Evolutionary conservation across 2,888 invertebrate genomes (phyloP).

Genomic region (Pecten maximus): DNA sequence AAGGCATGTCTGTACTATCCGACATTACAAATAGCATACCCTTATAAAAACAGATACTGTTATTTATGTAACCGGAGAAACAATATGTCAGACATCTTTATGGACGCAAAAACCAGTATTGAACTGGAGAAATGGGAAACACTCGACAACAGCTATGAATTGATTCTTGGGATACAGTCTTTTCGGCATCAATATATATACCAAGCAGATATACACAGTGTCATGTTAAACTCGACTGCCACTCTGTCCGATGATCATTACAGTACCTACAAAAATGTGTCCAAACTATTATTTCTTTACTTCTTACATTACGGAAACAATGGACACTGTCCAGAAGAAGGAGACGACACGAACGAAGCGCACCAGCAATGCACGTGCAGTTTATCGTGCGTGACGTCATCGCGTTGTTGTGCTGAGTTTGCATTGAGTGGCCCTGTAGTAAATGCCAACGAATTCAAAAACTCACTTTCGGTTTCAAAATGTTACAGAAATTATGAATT

Average conservation of each 20-base stretch:
- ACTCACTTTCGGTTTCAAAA: conserved; percentile 1
- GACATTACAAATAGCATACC: conserved; percentile 10
- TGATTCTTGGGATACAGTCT: not conserved
- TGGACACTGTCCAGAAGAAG: not conserved
- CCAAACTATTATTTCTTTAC: not conserved
- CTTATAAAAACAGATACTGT: conserved; percentile 38
- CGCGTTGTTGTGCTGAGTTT: not conserved
- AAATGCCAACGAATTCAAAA: not conserved
- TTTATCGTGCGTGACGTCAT: not conserved
- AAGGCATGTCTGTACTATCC: not conserved
- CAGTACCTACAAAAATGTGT: not conserved
- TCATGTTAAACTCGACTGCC: not conserved
- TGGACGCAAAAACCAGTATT: conserved; percentile 27
- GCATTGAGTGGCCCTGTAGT: not conserved
- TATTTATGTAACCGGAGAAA: not conserved
- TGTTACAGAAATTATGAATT: not conserved
- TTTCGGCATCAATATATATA: not conserved
- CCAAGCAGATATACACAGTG: not conserved
- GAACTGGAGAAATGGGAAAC: not conserved
- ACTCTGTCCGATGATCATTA: not conserved
- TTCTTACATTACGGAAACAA: not conserved
- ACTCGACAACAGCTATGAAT: not conserved
- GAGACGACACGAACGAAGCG: not conserved
- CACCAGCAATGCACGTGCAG: not conserved
- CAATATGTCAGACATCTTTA: not conserved